phyloP scores from a whole-genome alignment of 2,888 invertebrate species.

The Amphipoea lucens region DNA sequence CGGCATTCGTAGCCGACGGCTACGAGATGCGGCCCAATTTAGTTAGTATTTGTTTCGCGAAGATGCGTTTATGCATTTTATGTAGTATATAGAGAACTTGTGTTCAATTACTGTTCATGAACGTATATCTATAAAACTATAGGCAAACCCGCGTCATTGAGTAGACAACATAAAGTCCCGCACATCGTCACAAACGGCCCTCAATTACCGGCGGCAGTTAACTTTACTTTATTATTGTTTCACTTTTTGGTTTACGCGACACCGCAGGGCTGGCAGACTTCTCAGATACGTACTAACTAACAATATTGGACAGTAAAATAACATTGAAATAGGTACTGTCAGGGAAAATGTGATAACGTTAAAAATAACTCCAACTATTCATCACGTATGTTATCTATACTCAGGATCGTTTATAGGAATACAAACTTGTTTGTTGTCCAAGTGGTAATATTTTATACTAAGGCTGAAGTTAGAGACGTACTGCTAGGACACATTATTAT shows the following conservation, averaged over 20 bases:
- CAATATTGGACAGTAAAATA: background rate
- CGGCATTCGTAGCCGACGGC: slow-evolving; percentile 22
- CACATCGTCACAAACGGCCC: slow-evolving; percentile 37
- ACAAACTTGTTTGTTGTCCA: background rate
- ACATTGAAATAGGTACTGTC: background rate
- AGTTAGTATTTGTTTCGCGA: background rate
- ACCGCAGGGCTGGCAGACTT: slow-evolving; percentile 45
- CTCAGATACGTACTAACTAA: no score
- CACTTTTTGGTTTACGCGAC: slow-evolving; percentile 56
- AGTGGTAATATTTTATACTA: background rate
- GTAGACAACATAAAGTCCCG: slow-evolving; percentile 14
- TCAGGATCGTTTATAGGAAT: background rate
- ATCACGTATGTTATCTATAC: background rate
- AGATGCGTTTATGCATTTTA: background rate
- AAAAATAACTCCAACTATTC: background rate
- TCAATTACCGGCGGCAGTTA: slow-evolving; percentile 52
- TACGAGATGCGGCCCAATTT: slow-evolving; percentile 8
- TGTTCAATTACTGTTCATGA: background rate
- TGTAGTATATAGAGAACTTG: background rate
- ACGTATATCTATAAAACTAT: background rate
- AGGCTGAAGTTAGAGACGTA: background rate
- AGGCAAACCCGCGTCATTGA: slow-evolving; percentile 5
- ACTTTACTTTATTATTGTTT: slow-evolving; percentile 57
- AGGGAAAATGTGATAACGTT: background rate
- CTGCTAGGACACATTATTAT: background rate